Conservation (phyloP, 2,888 invertebrate species). For the Spisula solida region DNA sequence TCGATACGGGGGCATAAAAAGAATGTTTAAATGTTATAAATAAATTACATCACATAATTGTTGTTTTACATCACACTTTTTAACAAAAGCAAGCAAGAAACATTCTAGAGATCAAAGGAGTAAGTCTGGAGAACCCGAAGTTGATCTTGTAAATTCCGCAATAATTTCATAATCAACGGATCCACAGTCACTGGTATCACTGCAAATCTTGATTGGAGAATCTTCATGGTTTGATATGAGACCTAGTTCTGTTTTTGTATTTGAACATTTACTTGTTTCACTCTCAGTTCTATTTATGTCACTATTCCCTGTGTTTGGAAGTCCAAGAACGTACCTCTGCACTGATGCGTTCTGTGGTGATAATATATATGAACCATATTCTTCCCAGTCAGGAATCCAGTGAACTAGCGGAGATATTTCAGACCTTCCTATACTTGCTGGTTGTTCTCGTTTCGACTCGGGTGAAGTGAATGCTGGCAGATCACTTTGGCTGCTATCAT, state of each 20-base stretch:
- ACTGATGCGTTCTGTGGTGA: slow-evolving; percentile 57
- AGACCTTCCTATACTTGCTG: not conserved
- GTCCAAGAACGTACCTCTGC: slow-evolving; percentile 45
- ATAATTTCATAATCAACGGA: slow-evolving; percentile 61
- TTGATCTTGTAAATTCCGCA: slow-evolving; percentile 56
- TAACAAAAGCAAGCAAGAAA: not conserved
- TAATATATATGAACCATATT: slow-evolving; percentile 63
- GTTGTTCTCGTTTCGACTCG: not conserved
- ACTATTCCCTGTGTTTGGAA: slow-evolving; percentile 15
- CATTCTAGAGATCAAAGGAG: not conserved
- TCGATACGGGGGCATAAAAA: too few species aligned
- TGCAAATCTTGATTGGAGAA: not conserved
- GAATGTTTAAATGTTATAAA: not conserved
- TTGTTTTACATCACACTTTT: not conserved
- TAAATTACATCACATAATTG: not conserved
- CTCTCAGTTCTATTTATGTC: not conserved
- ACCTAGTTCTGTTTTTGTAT: not conserved
- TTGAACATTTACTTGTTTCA: not conserved
- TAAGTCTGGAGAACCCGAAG: slow-evolving; percentile 1
- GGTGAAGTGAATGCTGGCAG: not conserved
- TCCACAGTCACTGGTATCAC: slow-evolving; percentile 29
- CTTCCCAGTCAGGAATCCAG: slow-evolving; percentile 68
- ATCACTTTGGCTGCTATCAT: not conserved
- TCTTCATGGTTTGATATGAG: not conserved
- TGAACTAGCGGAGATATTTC: slow-evolving; percentile 58